Evolutionary conservation across 2,113 vertebrate genomes (phyloP), one percentile per base, ranked within the genome.

Genomic region (Zingel zingel): DNA sequence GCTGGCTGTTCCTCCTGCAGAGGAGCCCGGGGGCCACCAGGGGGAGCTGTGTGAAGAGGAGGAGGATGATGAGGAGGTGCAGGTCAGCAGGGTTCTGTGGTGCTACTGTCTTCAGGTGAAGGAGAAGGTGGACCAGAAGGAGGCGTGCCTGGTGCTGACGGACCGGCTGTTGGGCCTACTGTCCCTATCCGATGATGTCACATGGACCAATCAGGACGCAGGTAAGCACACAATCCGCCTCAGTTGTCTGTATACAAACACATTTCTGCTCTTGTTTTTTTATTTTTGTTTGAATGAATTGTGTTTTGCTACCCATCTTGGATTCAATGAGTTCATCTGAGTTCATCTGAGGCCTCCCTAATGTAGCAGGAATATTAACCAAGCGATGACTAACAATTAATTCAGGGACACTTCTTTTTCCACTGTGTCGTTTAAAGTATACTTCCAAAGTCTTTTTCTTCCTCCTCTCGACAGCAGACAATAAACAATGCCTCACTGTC

Each of bases 121-220:
- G 57, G 93, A 94, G 70, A 93, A 86, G 45, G 88, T 96, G 84
- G 94, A 94, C 81, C 97, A 96, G 90, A 96, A 95, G 54, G 93
- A 95, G 6, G 96, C 94, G 68, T 99, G 97, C 91, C 93, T 99
- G 53, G 97, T 97, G 80, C 93, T 98, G 89, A 97, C 95, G 0
- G 92, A 96, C 71, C 91, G 81, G 0, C 86, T 94, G 67, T 70
- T 99, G 1, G 96, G 94, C 0, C 92, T 99, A 63, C 94, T 98
- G n/a, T 66, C 30, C 74, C 65, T 79, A 5, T 67, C 89, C 65
- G 47, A 63, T 59, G 88, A 83, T 18, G 56, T 74, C 74, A 64
- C 53, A 2, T 50, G 57, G 84, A 57, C 79, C 83, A 81, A 59
- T 89, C 87, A 83, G 74, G 63, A 77, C 5, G 1, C 48, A 85